Conservation (phyloP, 2,888 invertebrate genomes). For the Gortyna flavago region DNA sequence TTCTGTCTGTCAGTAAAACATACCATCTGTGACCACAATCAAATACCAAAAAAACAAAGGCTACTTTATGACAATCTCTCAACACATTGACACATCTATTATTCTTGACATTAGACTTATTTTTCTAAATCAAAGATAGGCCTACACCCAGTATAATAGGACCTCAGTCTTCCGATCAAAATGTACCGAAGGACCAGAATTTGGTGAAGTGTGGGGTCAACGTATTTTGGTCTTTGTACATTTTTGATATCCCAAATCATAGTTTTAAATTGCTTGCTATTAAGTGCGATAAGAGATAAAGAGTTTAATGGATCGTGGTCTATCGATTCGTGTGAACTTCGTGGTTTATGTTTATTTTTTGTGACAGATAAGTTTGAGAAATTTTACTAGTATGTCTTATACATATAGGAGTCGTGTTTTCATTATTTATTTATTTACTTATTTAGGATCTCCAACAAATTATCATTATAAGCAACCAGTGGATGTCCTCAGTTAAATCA, state of each 20-base stretch:
- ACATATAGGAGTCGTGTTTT: no score
- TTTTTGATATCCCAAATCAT: slow-evolving; percentile 69
- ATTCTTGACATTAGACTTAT: slow-evolving; percentile 71
- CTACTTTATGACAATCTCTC: slow-evolving; percentile 72
- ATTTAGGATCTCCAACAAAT: neutral
- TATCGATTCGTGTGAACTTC: slow-evolving; percentile 66
- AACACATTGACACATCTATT: slow-evolving; percentile 76
- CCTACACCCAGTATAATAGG: slow-evolving; percentile 39
- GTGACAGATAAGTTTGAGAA: slow-evolving; percentile 13
- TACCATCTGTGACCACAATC: slow-evolving; percentile 65
- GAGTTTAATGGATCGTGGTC: slow-evolving; percentile 68
- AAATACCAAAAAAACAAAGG: slow-evolving; percentile 72
- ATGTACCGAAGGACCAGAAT: neutral
- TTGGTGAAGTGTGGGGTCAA: slow-evolving; percentile 6
- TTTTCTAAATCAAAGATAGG: slow-evolving; percentile 73
- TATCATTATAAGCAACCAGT: neutral
- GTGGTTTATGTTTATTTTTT: slow-evolving; percentile 48
- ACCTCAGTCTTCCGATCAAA: neutral
- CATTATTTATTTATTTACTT: no score
- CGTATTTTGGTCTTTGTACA: slow-evolving; percentile 29
- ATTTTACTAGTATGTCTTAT: neutral
- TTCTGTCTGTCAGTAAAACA: slow-evolving; percentile 55
- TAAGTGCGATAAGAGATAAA: slow-evolving; percentile 76
- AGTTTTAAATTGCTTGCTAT: slow-evolving; percentile 77
- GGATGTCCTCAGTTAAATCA: neutral